These are phyloP conservation scores for Mareca strepera DNA, from an alignment of 2,797 vertebrate species.

Conservation along the genomic window DNA sequence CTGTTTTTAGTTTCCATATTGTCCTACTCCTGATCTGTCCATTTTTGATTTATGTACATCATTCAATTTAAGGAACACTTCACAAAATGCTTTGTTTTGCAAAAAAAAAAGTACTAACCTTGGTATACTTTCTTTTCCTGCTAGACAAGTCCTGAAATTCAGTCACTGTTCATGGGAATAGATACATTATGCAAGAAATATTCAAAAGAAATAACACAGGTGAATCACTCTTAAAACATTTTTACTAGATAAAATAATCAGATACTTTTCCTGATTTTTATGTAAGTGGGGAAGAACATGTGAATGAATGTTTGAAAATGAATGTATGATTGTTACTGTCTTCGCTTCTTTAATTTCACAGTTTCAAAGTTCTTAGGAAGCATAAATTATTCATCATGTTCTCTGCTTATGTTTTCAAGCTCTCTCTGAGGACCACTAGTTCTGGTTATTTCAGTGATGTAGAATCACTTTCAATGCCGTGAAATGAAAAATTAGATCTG, in stretches of 20 bases:
- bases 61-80: neutral
- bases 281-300: neutral
- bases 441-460: neutral
- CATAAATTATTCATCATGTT: neutral
- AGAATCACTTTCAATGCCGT: neutral
- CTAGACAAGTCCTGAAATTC: constrained; percentile 87
- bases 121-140: constrained; percentile 48
- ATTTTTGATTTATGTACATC: neutral
- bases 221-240: constrained; percentile 66
- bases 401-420: constrained; percentile 19
- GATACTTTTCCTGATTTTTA: neutral
- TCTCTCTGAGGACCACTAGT: neutral
- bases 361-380: neutral
- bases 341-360: constrained; percentile 6
- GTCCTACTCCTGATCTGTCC: neutral
- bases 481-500: neutral
- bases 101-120: neutral
- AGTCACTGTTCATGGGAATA: constrained; percentile 87
- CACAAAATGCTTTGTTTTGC: neutral
- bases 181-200: constrained; percentile 81
- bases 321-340: neutral
- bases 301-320: neutral
- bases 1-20: neutral
- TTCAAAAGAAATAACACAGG: constrained; percentile 86
- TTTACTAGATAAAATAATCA: neutral